A percentile compares a stretch with the other conserved stretches of the same genome.
These are phyloP conservation scores for Mesorhabditis belari DNA, from an alignment of 2,888 invertebrate genomes.

Conservation along the genomic window DNA sequence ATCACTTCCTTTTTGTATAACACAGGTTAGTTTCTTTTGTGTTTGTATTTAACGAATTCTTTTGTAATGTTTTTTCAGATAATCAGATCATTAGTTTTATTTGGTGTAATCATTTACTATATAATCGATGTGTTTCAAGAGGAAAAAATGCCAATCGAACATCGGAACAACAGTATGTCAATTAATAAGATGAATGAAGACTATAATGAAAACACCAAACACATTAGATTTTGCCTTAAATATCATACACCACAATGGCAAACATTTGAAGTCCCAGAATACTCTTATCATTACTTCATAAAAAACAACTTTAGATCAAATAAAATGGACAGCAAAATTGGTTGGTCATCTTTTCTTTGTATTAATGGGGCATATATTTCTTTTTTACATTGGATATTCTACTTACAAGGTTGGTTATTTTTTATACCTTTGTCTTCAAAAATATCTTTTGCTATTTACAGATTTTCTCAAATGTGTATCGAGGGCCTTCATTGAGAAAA, in stretches of 20 bases:
- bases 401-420: slow-evolving; percentile 19
- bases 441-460: no score
- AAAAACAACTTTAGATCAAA: neutral
- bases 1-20: slow-evolving; percentile 18
- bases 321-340: neutral
- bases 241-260: no score
- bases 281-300: neutral
- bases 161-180: neutral
- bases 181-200: no score
- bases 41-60: neutral
- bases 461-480: no score
- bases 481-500: slow-evolving; percentile 7
- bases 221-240: no score
- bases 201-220: no score
- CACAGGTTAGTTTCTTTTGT: slow-evolving; percentile 11
- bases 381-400: slow-evolving; percentile 18
- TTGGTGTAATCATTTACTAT: slow-evolving; percentile 17
- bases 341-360: neutral
- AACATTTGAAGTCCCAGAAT: no score
- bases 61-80: slow-evolving; percentile 3
- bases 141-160: slow-evolving; percentile 12
- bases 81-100: slow-evolving; percentile 12
- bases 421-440: neutral
- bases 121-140: slow-evolving; percentile 17
- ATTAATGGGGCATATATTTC: slow-evolving; percentile 21